Conservation (phyloP, 2,113 vertebrate genomes). For the rat (Rattus norvegicus) region DNA sequence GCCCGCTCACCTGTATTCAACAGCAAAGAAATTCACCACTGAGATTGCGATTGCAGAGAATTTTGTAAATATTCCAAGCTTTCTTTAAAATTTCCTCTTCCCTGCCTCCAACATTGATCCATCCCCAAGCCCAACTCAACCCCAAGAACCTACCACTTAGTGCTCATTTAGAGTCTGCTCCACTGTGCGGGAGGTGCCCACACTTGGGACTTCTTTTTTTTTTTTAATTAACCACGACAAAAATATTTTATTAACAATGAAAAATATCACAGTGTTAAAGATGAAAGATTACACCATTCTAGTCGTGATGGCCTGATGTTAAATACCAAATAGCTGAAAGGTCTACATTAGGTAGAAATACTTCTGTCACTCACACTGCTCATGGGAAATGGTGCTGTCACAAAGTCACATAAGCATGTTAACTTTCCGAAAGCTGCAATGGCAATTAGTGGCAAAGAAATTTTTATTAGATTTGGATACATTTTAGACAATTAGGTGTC, state of each 20-base stretch:
- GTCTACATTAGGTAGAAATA: slow-evolving; percentile 59
- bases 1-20: slow-evolving; percentile 24
- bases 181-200: not conserved
- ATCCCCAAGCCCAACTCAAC: not conserved
- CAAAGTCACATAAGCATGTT: slow-evolving; percentile 85
- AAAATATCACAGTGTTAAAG: slow-evolving; percentile 70
- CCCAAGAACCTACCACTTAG: not conserved
- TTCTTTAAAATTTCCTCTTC: not conserved
- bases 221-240: slow-evolving; percentile 58
- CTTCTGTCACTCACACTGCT: slow-evolving; percentile 62
- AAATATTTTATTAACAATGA: slow-evolving; percentile 73
- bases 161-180: not conserved
- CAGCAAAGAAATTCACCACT: slow-evolving; percentile 31
- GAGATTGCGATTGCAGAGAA: slow-evolving; percentile 2
- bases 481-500: slow-evolving; percentile 90
- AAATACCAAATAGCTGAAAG: slow-evolving; percentile 80
- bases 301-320: slow-evolving; percentile 78
- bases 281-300: slow-evolving; percentile 73
- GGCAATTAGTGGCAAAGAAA: slow-evolving; percentile 87
- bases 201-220: too few species aligned
- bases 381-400: slow-evolving; percentile 74
- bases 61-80: slow-evolving; percentile 36
- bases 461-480: slow-evolving; percentile 92
- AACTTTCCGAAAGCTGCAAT: slow-evolving; percentile 86
- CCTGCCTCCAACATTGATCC: not conserved